Conservation (phyloP, 2,888 invertebrate species). For the Tipula lateralis region DNA sequence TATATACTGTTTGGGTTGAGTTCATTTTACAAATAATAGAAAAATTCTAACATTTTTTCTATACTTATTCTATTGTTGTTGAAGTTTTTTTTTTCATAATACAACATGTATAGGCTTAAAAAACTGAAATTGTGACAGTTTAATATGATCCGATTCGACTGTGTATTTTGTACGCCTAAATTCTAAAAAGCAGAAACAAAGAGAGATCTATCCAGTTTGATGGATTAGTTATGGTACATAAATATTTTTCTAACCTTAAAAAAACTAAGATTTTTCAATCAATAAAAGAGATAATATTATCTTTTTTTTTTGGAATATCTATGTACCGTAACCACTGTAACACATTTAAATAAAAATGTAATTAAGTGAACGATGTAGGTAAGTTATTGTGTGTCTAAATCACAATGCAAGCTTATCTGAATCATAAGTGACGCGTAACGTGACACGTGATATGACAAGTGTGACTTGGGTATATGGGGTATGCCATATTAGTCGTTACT, state of each 20-base stretch:
- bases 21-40: conserved; percentile 3
- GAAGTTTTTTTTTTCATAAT: not conserved
- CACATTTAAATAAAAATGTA: not conserved
- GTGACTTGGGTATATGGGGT: not conserved
- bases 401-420: not conserved
- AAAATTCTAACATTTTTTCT: conserved; percentile 15
- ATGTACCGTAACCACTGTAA: not conserved
- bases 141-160: conserved; percentile 11
- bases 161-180: not conserved
- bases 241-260: conserved; percentile 2
- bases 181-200: conserved; percentile 2
- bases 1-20: conserved; percentile 11
- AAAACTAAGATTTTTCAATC: not conserved
- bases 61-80: not conserved
- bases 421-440: not conserved
- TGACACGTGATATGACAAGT: not conserved
- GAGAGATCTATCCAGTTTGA: conserved; percentile 27
- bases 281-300: not conserved
- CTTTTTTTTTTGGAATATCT: not conserved
- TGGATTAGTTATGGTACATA: conserved; percentile 19
- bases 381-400: too few species aligned
- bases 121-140: not conserved
- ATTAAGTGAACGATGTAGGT: not conserved
- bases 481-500: too few species aligned
- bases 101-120: not conserved